Base-by-base conservation (phyloP, 1,140 invertebrate species). In the Matsumurasca onukii region DNA sequence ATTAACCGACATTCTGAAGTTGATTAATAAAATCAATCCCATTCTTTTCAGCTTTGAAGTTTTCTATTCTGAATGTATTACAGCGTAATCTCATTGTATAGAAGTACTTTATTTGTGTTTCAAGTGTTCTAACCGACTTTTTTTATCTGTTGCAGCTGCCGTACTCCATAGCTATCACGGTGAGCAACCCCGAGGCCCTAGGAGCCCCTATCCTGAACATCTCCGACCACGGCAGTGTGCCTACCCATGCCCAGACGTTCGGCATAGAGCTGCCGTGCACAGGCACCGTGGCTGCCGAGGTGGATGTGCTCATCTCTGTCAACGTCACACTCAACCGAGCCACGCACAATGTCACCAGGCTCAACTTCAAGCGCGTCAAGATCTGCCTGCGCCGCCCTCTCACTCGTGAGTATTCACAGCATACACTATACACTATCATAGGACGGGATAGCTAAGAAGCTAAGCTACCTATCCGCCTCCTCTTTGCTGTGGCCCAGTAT, bases 301-400 rank as follows among this genome's bases (percentile, higher is more conserved):
- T 96, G 2, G 88, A 93, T 71, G 84, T 97, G 9, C 85, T 86
- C 9, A 88, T 97, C 67, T 86, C 88, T 57, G 85, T 97, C 71
- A 95, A 95, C 77, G 89, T 97, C 68, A 91, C 91, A 2, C 81
- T 89, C 2, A 84, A 86, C 48, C 83, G 85, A 45, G 82, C 83
- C 20, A 78, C 82, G 3, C 81, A 82, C 63, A 92, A 92, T 76
- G 85, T 86, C 0, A 95, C 92, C 1, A 85, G 86, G 22, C 80
- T 97, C 67, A 88, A 89, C 70, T 90, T 97, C 73, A 86, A 86
- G 55, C 80, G 95, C 45, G 90, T 89, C 75, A 97, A 97, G 81
- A 91, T 94, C 71, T 97, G 95, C 74, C 80, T 91, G 1, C 84
- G 85, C 81, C 86, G 87, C 80, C 79, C 82, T 45, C 39, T 39